Evolutionary conservation across 1,140 invertebrate genomes (phyloP), one percentile per base, ranked within the genome.

Genomic region (Diorhabda elongata): DNA sequence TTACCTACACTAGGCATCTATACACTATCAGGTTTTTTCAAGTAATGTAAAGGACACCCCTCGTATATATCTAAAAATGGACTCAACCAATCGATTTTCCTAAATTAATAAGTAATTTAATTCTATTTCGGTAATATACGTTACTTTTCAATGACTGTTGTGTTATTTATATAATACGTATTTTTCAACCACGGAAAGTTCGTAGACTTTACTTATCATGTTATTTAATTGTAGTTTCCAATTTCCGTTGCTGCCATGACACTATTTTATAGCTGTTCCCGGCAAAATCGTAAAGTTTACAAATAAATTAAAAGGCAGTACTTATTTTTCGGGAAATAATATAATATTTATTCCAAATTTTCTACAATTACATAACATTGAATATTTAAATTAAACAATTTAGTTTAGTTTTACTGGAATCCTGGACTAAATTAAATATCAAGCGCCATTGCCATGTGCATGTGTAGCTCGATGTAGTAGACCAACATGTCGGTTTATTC

Each of bases 341-440:
- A 61, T 26, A 26, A 26, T 26, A 26, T 26, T 26, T 26, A 26
- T 26, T 26, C 26, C 26, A 26, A 26, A 26, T 26, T 26, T 1
- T 26, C 26, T 26, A 26, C 26, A 26, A 26, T 26, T 26, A 26
- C 26, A 26, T 26, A 26, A 26, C 26, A 26, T 1, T 26, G 26
- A 26, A 26, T 26, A 26, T 26, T 26, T 26, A 26, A 26, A 26
- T 26, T 26, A 26, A 26, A 45, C 41, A n/a, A 26, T 45, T 58
- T n/a, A 3, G 7, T 60, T 69, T 52, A 3, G 62, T 65, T 61
- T 58, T 58, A n/a, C 7, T 26, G 60, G 44, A 64, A 65, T 58
- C 45, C 56, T 65, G 74, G 74, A 73, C 74, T 75, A 75, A 75
- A 75, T 71, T 72, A 75, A 75, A 75, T 69, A 69, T 75, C 73